Conservation (phyloP, 2,113 vertebrate genomes). For the Formicarius rufipectus region DNA sequence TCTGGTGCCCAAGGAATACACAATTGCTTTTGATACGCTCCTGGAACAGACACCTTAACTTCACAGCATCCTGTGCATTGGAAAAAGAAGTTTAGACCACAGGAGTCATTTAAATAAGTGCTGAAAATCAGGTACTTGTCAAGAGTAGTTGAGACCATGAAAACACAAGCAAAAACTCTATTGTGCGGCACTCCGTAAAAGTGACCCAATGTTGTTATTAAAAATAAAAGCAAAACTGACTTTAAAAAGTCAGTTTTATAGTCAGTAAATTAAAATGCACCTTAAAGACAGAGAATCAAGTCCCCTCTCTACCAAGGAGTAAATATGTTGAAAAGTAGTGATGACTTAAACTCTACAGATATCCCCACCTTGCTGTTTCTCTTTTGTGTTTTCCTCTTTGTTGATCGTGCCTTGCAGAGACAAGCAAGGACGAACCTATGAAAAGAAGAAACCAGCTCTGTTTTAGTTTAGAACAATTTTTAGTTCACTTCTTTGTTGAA, state of each 20-base stretch:
- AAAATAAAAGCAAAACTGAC: neutral
- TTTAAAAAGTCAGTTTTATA: neutral
- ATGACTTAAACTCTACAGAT: neutral
- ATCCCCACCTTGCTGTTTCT: constrained; percentile 58
- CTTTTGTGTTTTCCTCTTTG: neutral
- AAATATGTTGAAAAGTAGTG: neutral
- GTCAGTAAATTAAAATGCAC: neutral
- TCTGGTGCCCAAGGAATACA: constrained; percentile 43
- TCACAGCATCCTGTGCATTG: constrained; percentile 55
- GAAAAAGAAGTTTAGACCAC: neutral
- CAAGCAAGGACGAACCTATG: constrained; percentile 74
- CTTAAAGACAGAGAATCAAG: neutral
- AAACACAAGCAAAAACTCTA: neutral
- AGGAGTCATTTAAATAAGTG: neutral
- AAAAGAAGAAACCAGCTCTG: neutral
- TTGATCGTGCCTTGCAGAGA: constrained; percentile 68
- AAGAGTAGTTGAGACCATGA: neutral
- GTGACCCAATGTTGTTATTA: neutral
- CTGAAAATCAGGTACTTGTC: neutral
- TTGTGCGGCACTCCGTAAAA: neutral
- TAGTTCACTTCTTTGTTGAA: neutral
- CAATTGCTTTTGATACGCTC: constrained; percentile 74
- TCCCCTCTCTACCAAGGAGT: neutral
- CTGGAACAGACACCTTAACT: constrained; percentile 72
- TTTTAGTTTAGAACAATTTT: neutral